Evolutionary conservation across 2,113 vertebrate species (phyloP), one percentile per base, ranked within the genome.

Genomic region (Alethe diademata): DNA sequence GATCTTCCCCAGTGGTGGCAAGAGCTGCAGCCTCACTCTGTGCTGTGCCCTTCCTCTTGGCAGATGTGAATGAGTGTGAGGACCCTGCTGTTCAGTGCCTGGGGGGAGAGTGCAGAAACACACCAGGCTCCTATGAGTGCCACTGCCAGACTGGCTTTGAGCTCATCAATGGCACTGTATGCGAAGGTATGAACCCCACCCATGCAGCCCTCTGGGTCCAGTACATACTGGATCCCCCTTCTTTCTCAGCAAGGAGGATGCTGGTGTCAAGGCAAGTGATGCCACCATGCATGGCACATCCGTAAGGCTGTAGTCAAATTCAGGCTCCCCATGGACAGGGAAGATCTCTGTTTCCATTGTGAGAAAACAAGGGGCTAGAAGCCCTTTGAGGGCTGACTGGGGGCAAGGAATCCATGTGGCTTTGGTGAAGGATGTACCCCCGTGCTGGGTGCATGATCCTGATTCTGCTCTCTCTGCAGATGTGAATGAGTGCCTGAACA

Each of bases 401-500:
- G 19, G 26, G 53, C 57, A 48, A 29, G 29, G 31, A 50, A 91
- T 91, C 54, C 15, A 5, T 12, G 33, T 84, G 51, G 53, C 70
- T 94, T 78, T 75, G 58, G 38, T 70, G 60, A 60, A 84, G 47
- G 45, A 42, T 35, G 19, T 31, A 12, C 11, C 28, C 15, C 53
- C 57, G 43, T 23, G 19, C 62, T 47, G 36, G 31, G 13, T 71
- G 58, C 2, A 0, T 70, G 31, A 24, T 36, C 50, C 33, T 78
- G 42, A 75, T 60, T 95, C 64, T 92, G 69, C 33, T 96, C 38
- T 45, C 19, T 72, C 61, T 85, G 58, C 97, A 99, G 99, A 99
- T 60, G 78, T 99, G 81, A 98, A 99, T 4, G 99, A 99, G 96
- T 99, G 99, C 61, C 48, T 98, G 42, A 98, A 98, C 83, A 98